Percentiles rank a stretch among this genome's conserved stretches.
These are phyloP conservation scores for Seladonia tumulorum DNA, from an alignment of 2,888 invertebrate genomes.

Conservation along the genomic window DNA sequence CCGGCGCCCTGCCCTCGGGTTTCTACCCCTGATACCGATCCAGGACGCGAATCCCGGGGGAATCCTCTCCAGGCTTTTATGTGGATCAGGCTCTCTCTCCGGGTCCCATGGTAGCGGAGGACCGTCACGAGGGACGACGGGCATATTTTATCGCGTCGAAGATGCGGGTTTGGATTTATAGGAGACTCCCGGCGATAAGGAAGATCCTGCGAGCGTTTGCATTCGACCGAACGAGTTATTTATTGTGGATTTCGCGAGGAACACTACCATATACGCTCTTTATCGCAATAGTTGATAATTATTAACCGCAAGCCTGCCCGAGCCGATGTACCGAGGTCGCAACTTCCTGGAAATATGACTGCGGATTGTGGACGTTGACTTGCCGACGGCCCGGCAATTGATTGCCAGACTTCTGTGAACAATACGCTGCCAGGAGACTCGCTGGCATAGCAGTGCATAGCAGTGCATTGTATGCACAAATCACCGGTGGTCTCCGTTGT, in stretches of 20 bases:
- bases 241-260: constrained; percentile 14
- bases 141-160: constrained; percentile 39
- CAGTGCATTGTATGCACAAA: background rate
- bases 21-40: constrained; percentile 56
- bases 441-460: background rate
- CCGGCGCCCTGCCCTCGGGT: constrained; percentile 60
- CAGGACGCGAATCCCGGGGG: constrained; percentile 32
- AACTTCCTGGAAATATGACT: constrained; percentile 8
- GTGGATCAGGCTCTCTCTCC: constrained; percentile 43
- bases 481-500: background rate
- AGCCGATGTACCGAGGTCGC: background rate
- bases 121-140: constrained; percentile 16
- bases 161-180: constrained; percentile 62
- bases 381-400: background rate
- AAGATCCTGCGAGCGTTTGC: constrained; percentile 28
- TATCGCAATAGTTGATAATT: constrained; percentile 22
- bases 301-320: background rate
- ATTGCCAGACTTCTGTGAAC: background rate
- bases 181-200: constrained; percentile 43
- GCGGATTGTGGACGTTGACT: background rate
- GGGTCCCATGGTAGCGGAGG: constrained; percentile 1
- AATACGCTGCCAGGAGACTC: background rate
- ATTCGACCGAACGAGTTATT: constrained; percentile 32
- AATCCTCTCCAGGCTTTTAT: constrained; percentile 29
- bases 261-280: background rate